phyloP scores from a whole-genome alignment of 2,888 invertebrate species.

The Drosophila leonis region DNA sequence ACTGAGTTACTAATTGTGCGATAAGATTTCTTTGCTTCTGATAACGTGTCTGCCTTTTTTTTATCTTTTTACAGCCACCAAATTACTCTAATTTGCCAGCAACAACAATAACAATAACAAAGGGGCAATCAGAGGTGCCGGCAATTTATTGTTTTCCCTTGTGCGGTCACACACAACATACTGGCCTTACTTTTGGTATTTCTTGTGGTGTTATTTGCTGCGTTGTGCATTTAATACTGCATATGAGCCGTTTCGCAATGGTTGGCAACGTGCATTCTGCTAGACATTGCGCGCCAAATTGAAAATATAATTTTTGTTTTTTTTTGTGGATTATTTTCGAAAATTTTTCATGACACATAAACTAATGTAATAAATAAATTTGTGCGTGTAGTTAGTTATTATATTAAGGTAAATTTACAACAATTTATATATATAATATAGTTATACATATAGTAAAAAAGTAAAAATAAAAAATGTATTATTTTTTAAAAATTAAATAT shows the following conservation, averaged over 20 bases:
- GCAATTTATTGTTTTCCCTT: conserved; percentile 7
- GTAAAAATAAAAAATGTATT: too few species aligned
- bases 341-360: background rate
- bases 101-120: conserved; percentile 23
- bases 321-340: background rate
- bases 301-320: background rate
- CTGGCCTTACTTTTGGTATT: conserved; percentile 18
- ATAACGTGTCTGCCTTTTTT: conserved; percentile 3
- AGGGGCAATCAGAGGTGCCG: conserved; percentile 13
- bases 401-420: too few species aligned
- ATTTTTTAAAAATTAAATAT: too few species aligned
- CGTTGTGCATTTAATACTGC: background rate
- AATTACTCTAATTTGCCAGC: background rate
- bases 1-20: conserved; percentile 11
- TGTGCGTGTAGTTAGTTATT: too few species aligned
- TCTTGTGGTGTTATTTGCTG: background rate
- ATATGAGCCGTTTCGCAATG: background rate
- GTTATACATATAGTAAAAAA: too few species aligned
- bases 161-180: conserved; percentile 15
- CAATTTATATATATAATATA: too few species aligned
- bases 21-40: conserved; percentile 21
- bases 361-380: background rate
- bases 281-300: conserved; percentile 2
- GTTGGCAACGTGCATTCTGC: conserved; percentile 2
- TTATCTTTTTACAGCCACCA: conserved; percentile 22